Evolutionary conservation across 1,140 invertebrate genomes (phyloP), one percentile per base, ranked within the genome.

Genomic region (Triops longicaudatus): DNA sequence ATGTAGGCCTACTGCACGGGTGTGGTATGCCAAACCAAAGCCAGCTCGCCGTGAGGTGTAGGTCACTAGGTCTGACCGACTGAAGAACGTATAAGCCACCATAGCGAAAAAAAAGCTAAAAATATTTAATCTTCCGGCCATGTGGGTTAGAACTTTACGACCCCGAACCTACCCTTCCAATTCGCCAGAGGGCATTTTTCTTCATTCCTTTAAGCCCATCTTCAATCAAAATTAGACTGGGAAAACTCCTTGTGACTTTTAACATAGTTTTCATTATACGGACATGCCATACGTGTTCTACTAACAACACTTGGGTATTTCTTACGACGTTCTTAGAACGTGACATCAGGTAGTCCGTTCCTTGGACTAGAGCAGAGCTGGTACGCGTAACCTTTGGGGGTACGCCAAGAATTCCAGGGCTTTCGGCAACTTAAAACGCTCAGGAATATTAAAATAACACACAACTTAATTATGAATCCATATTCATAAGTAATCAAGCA

Each of bases 31-130:
- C 31, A 63, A 63, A 22, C 50, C 22, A 22, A 63, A 63, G 31
- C 31, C 31, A 63, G 22, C 17, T 6, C n/a, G 50, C 50, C 50
- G 50, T 63, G 14, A 63, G 50, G 50, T 63, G 50, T 63, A 63
- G 50, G 50, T 63, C 50, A 63, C 50, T 63, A 63, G 50, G 50
- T 63, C 50, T 63, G 50, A 63, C n/a, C 50, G 17, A 37, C 31
- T 63, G 17, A 63, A 63, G 17, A 22, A 17, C 50, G 50, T 63
- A 63, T 63, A 63, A 63, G 50, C 50, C 50, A 63, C 50, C n/a
- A 14, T 22, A 63, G 22, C 14, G 5, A 17, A n/a, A 17, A 17
- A 17, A 63, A 63, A 63, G 17, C 17, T 63, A 17, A 63, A 63
- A 17, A n/a, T 9, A 14, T 63, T 63, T 63, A 4, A n/a, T 63